A percentile compares a stretch with the other conserved stretches of the same genome.
phyloP scores from a whole-genome alignment of 2,888 invertebrate genomes.

The Lordiphosa fenestrarum region DNA sequence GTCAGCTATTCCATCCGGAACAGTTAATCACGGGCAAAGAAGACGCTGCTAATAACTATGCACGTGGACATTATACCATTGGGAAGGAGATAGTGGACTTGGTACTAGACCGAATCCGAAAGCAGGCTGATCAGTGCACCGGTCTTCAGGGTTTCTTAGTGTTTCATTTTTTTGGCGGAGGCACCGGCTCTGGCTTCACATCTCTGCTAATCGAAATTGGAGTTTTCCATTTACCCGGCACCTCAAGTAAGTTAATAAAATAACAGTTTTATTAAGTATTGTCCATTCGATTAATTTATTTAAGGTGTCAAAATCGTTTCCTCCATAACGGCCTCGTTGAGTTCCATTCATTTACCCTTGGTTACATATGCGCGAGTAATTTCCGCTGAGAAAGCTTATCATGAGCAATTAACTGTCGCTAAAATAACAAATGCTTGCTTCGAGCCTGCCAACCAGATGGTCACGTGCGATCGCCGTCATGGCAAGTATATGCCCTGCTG shows the following conservation, averaged over 20 bases:
- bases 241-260: constrained; percentile 85
- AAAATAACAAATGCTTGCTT: constrained; percentile 98
- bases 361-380: constrained; percentile 95
- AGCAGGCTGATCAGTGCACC: constrained; percentile 92
- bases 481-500: constrained; percentile 97
- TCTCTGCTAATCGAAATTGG: constrained; percentile 94
- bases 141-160: constrained; percentile 93
- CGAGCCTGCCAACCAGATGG: constrained; percentile 97
- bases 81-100: constrained; percentile 94
- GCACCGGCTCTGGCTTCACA: constrained; percentile 96
- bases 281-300: background rate
- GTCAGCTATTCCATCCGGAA: constrained; percentile 93
- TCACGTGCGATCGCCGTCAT: constrained; percentile 94
- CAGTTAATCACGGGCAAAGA: constrained; percentile 96
- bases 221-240: constrained; percentile 96
- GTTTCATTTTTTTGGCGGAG: constrained; percentile 93
- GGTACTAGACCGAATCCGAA: constrained; percentile 90
- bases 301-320: constrained; percentile 90
- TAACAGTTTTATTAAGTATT: background rate
- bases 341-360: constrained; percentile 96
- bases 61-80: constrained; percentile 95
- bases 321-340: constrained; percentile 95
- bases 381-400: constrained; percentile 95
- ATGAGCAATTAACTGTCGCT: constrained; percentile 93
- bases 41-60: constrained; percentile 96